Base-by-base conservation (phyloP, 1,140 invertebrate species). In the Cydia splendana region DNA sequence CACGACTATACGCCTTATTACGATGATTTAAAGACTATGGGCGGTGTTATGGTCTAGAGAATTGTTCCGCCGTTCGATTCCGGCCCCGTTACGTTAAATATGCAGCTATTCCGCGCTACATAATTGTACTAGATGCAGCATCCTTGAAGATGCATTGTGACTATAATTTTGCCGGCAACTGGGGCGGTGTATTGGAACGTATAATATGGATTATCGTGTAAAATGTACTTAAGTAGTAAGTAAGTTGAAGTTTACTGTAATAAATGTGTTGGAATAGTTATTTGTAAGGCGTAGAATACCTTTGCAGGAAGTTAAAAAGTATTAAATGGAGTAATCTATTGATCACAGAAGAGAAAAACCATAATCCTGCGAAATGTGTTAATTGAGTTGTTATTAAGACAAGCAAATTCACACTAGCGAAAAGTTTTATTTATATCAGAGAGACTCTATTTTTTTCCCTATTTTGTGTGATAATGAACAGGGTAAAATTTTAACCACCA, bases 61-160 rank as follows among this genome's bases (percentile, higher is more conserved):
- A 38, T 18, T 34, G 67, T 71, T 71, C 67, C 67, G 67, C 34
- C 30, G 67, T 42, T 71, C 67, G 67, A 38, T 71, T 42, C 67
- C 30, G 34, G 28, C 67, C 30, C 34, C 67, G 38, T 71, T 71
- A 71, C 67, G 13, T 20, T 71, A 42, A 71, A 71, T 71, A 71
- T 71, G 67, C 67, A 71, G 67, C 67, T 42, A 71, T 45, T 34
- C 67, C 15, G 67, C 65, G 65, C 28, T 18, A 38, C 67, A 71
- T 71, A 71, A 71, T 38, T 71, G 67, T 7, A 42, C 67, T 20
- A 71, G 67, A 38, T 71, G 20, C 67, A 71, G 67, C 67, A 71
- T 71, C 67, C 67, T 71, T 71, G 34, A 42, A 38, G 67, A 71
- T 38, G 67, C 34, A 71, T 67, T 67, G 65, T 67, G 65, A 34